A percentile compares a stretch with the other conserved stretches of the same genome.
phyloP scores from a whole-genome alignment of 2,797 vertebrate species.

The Phalloptychus januarius region DNA sequence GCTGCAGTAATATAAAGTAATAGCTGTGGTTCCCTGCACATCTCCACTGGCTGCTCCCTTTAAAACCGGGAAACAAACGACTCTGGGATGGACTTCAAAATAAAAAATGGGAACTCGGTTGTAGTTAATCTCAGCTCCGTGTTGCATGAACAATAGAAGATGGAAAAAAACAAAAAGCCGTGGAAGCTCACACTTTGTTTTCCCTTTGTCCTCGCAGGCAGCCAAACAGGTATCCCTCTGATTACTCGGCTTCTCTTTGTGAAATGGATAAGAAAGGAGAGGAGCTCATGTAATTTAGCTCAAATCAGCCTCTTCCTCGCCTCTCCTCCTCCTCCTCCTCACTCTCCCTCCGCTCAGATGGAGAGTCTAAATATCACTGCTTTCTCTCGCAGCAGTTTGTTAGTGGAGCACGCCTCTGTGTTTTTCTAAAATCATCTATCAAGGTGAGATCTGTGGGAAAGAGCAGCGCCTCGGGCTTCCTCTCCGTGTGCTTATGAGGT shows the following conservation, averaged over 20 bases:
- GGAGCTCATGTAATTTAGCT: constrained; percentile 65
- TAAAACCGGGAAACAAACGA: constrained; percentile 36
- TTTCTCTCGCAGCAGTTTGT: constrained; percentile 70
- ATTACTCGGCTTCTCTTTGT: constrained; percentile 56
- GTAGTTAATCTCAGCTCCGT: constrained; percentile 50
- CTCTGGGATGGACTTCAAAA: constrained; percentile 39
- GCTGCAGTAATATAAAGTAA: constrained; percentile 51
- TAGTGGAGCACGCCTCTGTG: constrained; percentile 73
- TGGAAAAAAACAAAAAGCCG: constrained; percentile 2
- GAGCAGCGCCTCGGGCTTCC: constrained; percentile 73
- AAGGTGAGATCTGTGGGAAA: constrained; percentile 78
- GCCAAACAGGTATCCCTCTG: constrained; percentile 58
- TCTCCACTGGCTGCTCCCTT: constrained; percentile 45
- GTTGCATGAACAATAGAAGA: constrained; percentile 27
- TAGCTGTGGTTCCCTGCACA: constrained; percentile 31
- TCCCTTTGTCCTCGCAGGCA: constrained; percentile 40
- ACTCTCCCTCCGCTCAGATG: constrained; percentile 56
- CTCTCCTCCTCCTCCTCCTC: constrained; percentile 38
- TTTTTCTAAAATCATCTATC: constrained; percentile 77
- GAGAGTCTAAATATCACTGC: constrained; percentile 62
- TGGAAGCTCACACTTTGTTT: constrained; percentile 26
- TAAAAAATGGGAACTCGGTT: constrained; percentile 20
- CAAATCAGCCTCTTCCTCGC: constrained; percentile 51
- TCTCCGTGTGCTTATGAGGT: constrained; percentile 75
- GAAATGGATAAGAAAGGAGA: constrained; percentile 57